phyloP scores from a whole-genome alignment of 2,888 invertebrate genomes.

The Drosophila putrida region DNA sequence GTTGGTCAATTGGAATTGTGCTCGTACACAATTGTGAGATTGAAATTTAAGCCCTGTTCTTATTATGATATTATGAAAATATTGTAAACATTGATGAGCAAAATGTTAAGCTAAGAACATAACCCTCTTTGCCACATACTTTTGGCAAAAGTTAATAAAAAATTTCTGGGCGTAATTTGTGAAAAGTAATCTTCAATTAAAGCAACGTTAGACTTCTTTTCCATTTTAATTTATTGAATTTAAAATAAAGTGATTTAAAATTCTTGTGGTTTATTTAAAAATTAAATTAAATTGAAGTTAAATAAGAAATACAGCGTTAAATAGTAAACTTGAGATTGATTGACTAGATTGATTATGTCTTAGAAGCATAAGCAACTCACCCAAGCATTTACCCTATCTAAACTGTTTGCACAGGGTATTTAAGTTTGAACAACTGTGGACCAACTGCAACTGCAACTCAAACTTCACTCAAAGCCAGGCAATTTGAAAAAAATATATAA shows the following conservation, averaged over 20 bases:
- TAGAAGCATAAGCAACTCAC: too few species aligned
- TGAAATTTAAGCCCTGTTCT: slow-evolving; percentile 46
- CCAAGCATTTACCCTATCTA: background rate
- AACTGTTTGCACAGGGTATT: background rate
- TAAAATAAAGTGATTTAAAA: too few species aligned
- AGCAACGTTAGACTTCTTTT: background rate
- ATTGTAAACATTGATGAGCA: slow-evolving; percentile 7
- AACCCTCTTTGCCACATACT: too few species aligned
- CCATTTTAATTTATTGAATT: background rate
- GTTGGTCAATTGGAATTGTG: slow-evolving; percentile 39
- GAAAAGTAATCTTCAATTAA: background rate
- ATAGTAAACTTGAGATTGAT: too few species aligned
- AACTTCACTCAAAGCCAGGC: slow-evolving; percentile 13
- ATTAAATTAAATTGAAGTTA: too few species aligned
- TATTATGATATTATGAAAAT: slow-evolving; percentile 38
- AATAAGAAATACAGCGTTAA: too few species aligned
- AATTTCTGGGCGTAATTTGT: background rate
- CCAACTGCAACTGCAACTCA: background rate
- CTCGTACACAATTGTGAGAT: slow-evolving; percentile 35
- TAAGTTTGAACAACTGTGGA: background rate
- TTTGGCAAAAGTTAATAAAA: background rate
- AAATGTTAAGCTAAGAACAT: slow-evolving; percentile 12
- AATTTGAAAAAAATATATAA: slow-evolving; percentile 69
- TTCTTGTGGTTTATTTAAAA: too few species aligned
- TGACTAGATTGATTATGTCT: too few species aligned